Evolutionary conservation across 2,797 vertebrate genomes (phyloP).

Genomic region (Gallinago nigripennis): DNA sequence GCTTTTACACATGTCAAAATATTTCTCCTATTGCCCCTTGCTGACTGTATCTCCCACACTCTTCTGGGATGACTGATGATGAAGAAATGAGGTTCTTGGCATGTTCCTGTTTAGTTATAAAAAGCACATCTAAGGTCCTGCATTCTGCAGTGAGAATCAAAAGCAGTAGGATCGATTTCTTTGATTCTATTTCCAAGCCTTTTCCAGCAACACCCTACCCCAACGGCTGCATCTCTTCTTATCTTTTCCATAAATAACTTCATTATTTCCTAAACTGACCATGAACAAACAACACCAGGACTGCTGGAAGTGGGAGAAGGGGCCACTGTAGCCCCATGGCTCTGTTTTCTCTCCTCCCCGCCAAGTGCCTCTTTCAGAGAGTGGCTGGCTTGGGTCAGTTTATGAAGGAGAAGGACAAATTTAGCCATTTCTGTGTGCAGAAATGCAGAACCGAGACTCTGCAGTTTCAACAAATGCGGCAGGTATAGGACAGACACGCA

Average conservation of each 20-base stretch:
- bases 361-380: background rate
- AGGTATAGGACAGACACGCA: background rate
- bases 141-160: background rate
- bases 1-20: background rate
- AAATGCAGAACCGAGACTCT: background rate
- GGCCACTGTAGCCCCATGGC: background rate
- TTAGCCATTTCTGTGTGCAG: background rate
- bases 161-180: background rate
- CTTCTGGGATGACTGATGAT: background rate
- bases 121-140: background rate
- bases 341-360: background rate
- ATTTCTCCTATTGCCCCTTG: too few species aligned
- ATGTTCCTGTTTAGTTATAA: too few species aligned
- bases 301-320: background rate
- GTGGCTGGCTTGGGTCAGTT: background rate
- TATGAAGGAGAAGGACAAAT: background rate
- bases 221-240: background rate
- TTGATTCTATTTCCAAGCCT: background rate
- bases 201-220: background rate
- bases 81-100: background rate
- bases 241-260: background rate
- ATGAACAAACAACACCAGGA: background rate
- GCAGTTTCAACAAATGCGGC: background rate
- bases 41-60: background rate
- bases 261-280: background rate